A percentile compares a stretch with the other conserved stretches of the same genome.
phyloP scores from a whole-genome alignment of 1,140 invertebrate species.

The Alviniconcha marisindica region DNA sequence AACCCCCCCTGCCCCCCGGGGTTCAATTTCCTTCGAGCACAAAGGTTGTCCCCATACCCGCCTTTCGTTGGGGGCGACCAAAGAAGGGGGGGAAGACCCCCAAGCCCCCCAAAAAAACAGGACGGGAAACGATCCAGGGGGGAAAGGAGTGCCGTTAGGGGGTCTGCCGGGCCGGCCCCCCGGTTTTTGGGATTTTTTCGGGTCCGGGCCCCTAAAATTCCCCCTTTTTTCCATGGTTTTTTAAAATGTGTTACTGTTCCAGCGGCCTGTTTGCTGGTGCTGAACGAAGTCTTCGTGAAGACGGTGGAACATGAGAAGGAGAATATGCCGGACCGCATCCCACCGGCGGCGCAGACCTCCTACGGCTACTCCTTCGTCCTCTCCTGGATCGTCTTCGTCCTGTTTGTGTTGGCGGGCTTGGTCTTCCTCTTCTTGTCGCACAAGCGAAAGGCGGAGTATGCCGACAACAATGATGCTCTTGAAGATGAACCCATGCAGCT shows the following conservation, averaged over 20 bases:
- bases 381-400: conserved; percentile 87
- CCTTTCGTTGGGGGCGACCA: conserved; percentile 85
- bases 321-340: conserved; percentile 83
- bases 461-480: conserved; percentile 81
- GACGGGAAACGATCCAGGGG: conserved; percentile 87
- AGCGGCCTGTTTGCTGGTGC: conserved; percentile 85
- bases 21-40: conserved; percentile 90
- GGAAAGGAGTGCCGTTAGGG: conserved; percentile 84
- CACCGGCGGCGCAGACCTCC: conserved; percentile 82
- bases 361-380: conserved; percentile 84
- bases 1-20: conserved; percentile 45
- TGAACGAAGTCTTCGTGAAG: conserved; percentile 87
- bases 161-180: conserved; percentile 81
- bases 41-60: conserved; percentile 81
- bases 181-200: too few relatives aligned
- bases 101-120: conserved; percentile 83
- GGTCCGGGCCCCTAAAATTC: too few relatives aligned
- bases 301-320: conserved; percentile 84
- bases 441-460: conserved; percentile 85
- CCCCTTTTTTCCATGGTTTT: too few relatives aligned
- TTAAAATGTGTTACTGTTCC: conserved; percentile 54
- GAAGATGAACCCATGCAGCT: conserved; percentile 86
- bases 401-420: conserved; percentile 83
- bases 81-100: conserved; percentile 88
- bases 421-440: conserved; percentile 86